A percentile compares a stretch with the other conserved stretches of the same genome.
Evolutionary conservation across 1,140 invertebrate species (phyloP).

Genomic region (Hyles euphorbiae): DNA sequence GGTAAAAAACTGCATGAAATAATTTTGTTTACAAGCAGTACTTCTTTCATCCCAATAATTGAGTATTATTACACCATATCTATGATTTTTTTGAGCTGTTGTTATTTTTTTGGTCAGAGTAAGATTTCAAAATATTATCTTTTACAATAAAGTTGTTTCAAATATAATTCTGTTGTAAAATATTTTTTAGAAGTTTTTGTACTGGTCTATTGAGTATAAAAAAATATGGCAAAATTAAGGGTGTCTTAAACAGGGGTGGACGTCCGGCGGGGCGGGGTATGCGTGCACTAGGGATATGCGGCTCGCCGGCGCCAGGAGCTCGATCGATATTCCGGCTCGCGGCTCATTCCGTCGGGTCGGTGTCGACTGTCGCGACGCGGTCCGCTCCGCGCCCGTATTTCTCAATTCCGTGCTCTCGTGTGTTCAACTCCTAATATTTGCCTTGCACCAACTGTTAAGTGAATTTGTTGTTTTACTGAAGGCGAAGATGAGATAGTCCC

Average conservation of each 20-base stretch:
- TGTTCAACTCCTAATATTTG: constrained; percentile 25
- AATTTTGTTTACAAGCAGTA: too few species aligned
- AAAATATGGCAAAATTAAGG: constrained; percentile 13
- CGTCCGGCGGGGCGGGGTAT: constrained; percentile 45
- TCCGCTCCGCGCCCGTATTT: constrained; percentile 29
- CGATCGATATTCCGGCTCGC: constrained; percentile 55
- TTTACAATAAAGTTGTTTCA: too few species aligned
- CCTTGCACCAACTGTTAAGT: constrained; percentile 40
- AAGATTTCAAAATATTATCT: too few species aligned
- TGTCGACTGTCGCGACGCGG: constrained; percentile 50
- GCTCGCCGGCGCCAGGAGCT: constrained; percentile 63
- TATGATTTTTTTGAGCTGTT: too few species aligned
- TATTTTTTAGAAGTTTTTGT: too few species aligned
- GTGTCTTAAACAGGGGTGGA: constrained; percentile 42
- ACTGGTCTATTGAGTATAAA: too few species aligned
- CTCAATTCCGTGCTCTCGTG: constrained; percentile 26
- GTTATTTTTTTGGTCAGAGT: too few species aligned
- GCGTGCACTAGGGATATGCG: constrained; percentile 69
- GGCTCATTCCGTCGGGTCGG: constrained; percentile 39
- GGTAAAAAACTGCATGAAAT: too few species aligned
- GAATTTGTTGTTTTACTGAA: constrained; percentile 44
- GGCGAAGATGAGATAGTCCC: constrained; percentile 61
- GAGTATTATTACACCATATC: too few species aligned
- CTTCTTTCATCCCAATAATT: too few species aligned
- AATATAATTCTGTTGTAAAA: too few species aligned